Base-by-base conservation (phyloP, 2,888 invertebrate genomes). In the Agrochola litura region DNA sequence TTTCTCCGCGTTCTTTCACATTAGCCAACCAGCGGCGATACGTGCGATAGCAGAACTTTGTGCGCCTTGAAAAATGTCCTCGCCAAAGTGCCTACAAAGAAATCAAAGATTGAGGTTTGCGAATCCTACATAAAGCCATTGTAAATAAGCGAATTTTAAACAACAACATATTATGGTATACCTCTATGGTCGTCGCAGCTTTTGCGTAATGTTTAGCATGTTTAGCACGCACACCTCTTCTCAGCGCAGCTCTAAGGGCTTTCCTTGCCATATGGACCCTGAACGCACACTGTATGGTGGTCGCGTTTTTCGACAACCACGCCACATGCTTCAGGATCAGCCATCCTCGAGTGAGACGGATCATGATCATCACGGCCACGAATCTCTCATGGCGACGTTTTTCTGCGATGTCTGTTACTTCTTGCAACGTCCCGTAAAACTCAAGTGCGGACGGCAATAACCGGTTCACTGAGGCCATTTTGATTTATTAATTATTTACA, bases 1-100 rank as follows among this genome's bases (percentile, higher is more conserved):
- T 92, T 81, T 95, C 95, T 6, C 96, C 95, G 1, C 94, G 90
- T 85, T 95, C 95, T 46, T 90, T 95, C 19, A 96, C 95, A 19
- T 90, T 91, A 3, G 92, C 91, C 49, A 96, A 87, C 96, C 96
- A 96, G 67, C 92, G 93, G 19, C 96, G 94, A 85, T 96, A 96
- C 0, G 94, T 92, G 1, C 92, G 91, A 81, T 96, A 96, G 85
- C 94, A 95, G 86, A 96, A 96, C 67, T 95, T 94, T 0, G 91
- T 94, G 16, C 92, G 90, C 87, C 96, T 94, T 72, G 96, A 96
- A 88, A 88, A 90, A 88, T 96, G 94, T 30, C 96, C 96, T 30
- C 96, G 95, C 94, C 95, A 96, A 14, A 95, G 80, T 52, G 96
- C 94, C 96, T 85, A 77, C 12, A 71, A 81, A n/a, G 2, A 65